Evolutionary conservation across 37 sponge, comb jelly and placozoan species (phyloP), one percentile per base, ranked within the genome.

Genomic region (Spongilla lacustris): DNA sequence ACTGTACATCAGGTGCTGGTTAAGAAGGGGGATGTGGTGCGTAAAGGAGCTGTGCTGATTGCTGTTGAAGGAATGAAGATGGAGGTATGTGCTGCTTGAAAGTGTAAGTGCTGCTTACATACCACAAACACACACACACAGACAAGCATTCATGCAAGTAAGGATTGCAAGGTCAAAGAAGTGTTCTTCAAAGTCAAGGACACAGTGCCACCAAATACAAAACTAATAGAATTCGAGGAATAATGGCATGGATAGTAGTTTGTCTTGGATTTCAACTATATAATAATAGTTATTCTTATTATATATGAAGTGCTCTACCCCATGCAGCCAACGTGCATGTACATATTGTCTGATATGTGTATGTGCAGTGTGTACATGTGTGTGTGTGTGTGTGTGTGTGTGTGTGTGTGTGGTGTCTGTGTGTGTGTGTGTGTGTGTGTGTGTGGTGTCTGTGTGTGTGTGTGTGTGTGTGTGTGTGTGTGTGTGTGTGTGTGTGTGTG

Each of bases 11-110:
- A 94, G 92, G 94, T 96, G 22, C 67, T 80, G 12, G 94, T 93
- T 36, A 73, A 50, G 14, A 68, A 75, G 29, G 94, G 92, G 2
- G 92, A 96, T 22, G 31, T 68, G 6, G 92, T 96, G 21, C 69
- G n/a, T 1, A 91, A 91, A 35, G 96, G 94, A 12, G 66, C 84
- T 36, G 21, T 82, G 0, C 78, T 96, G 41, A 79, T 96, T 34
- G 86, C 92, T 27, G 87, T 96, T 34, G 95, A 94, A 48, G 92
- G 90, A 48, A 96, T 96, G 96, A 96, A 96, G 66, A 86, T 93
- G 85, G 94, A 96, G 94, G 96, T 94, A 36, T 58, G 92, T 49
- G 0, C 46, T 25, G 28, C 37, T 19, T 24, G 22, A 34, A 31
- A 8, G 22, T 68, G 66, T 79, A 27, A 21, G 26, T 49, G 66